Evolutionary conservation across 2,113 vertebrate genomes (phyloP).

Genomic region (Glaucidium brasilianum): DNA sequence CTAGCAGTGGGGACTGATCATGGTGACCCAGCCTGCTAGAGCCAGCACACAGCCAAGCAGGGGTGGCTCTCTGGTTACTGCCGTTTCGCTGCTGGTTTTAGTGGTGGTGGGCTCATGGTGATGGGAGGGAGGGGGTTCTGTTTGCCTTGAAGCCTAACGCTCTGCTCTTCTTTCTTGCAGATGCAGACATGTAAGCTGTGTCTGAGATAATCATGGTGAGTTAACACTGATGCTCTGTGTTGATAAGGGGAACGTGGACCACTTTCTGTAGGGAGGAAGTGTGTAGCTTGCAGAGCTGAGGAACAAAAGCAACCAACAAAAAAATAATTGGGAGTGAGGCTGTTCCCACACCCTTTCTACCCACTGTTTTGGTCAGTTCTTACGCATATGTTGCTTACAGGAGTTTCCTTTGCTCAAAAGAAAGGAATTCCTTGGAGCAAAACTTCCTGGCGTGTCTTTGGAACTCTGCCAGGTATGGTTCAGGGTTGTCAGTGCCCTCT

Average conservation of each 20-base stretch:
- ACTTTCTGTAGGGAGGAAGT: fast-evolving
- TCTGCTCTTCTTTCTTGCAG: neutral
- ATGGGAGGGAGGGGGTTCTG: fast-evolving
- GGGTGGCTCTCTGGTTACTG: neutral
- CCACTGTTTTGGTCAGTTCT: fast-evolving
- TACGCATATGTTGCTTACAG: neutral
- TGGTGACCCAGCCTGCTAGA: neutral
- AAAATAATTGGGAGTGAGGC: too few species aligned
- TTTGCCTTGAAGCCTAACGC: fast-evolving
- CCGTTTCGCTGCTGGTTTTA: neutral
- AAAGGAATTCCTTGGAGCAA: neutral
- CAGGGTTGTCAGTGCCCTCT: neutral
- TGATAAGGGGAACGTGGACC: fast-evolving
- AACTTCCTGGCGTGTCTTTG: fast-evolving
- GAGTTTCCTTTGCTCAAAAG: neutral
- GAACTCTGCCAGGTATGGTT: too few species aligned
- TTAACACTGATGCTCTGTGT: fast-evolving
- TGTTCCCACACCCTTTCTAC: neutral
- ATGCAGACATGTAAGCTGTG: neutral
- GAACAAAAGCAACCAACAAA: neutral
- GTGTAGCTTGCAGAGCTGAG: neutral
- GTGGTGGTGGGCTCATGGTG: neutral
- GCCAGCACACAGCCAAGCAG: neutral
- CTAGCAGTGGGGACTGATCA: fast-evolving
- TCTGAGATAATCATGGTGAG: neutral